Evolutionary conservation across 2,888 invertebrate genomes (phyloP).

Genomic region (Drosophila tanythrix): DNA sequence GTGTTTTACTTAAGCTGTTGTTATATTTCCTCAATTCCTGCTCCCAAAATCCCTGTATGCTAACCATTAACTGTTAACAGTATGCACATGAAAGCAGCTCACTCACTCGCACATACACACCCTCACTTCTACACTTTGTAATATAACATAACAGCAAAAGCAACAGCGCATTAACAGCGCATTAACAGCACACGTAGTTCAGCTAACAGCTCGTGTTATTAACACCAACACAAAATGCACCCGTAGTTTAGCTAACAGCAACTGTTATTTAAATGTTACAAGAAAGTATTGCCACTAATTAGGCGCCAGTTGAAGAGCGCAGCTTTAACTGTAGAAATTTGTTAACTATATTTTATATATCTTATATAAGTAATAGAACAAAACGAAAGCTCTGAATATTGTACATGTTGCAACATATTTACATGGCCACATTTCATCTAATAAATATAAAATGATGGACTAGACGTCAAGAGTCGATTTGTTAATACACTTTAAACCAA

Average conservation of each 20-base stretch:
- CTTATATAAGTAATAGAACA: slow-evolving; percentile 12
- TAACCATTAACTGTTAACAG: slow-evolving; percentile 30
- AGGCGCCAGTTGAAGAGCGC: slow-evolving; percentile 11
- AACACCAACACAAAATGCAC: slow-evolving; percentile 10
- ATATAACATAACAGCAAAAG: slow-evolving; percentile 18
- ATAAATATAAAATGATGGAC: neutral
- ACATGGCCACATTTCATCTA: neutral
- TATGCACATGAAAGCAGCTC: slow-evolving; percentile 5
- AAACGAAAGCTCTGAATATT: slow-evolving; percentile 51
- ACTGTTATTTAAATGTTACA: slow-evolving; percentile 30
- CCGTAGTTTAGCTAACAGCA: slow-evolving; percentile 33
- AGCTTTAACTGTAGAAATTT: slow-evolving; percentile 9
- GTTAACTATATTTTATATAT: neutral
- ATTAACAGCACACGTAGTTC: slow-evolving; percentile 19
- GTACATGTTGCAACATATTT: neutral
- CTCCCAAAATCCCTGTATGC: slow-evolving; percentile 10
- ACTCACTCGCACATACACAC: slow-evolving; percentile 3
- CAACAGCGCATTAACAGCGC: slow-evolving; percentile 12
- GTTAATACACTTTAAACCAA: neutral
- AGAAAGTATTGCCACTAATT: slow-evolving; percentile 32
- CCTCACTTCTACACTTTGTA: slow-evolving; percentile 8
- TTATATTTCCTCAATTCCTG: slow-evolving; percentile 3
- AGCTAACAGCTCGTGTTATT: slow-evolving; percentile 17
- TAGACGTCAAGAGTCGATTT: neutral
- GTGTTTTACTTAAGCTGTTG: slow-evolving; percentile 38